phyloP scores from a whole-genome alignment of 2,888 invertebrate species.

The Meloe dianella region DNA sequence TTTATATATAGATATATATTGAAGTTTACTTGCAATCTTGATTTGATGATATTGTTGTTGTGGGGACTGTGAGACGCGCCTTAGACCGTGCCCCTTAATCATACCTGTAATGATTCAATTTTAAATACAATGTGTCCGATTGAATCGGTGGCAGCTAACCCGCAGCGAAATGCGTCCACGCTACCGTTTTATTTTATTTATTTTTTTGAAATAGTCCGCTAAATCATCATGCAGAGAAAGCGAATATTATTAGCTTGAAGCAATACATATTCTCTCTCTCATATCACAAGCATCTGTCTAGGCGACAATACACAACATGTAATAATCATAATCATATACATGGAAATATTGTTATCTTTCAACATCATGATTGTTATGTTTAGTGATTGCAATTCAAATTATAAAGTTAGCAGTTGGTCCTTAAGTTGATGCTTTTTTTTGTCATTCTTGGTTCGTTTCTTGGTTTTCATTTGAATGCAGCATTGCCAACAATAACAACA shows the following conservation, averaged over 20 bases:
- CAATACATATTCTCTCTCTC: slow-evolving; percentile 31
- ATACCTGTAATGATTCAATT: slow-evolving; percentile 42
- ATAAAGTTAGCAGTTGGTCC: slow-evolving; percentile 32
- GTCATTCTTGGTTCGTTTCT: too few relatives aligned
- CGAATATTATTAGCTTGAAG: slow-evolving; percentile 22
- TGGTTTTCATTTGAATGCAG: slow-evolving; percentile 15
- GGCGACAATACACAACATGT: slow-evolving; percentile 47
- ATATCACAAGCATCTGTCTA: slow-evolving; percentile 34
- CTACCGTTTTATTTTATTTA: slow-evolving; percentile 36
- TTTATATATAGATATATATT: not conserved
- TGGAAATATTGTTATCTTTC: slow-evolving; percentile 40
- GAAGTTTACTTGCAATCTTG: not conserved
- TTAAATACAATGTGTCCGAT: slow-evolving; percentile 43
- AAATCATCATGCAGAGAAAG: slow-evolving; percentile 30
- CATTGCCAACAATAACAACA: slow-evolving; percentile 4
- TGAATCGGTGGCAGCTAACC: slow-evolving; percentile 35
- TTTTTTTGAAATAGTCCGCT: not conserved
- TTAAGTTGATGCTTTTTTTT: too few relatives aligned
- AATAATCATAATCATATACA: slow-evolving; percentile 49
- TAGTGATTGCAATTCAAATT: slow-evolving; percentile 36
- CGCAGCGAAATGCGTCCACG: slow-evolving; percentile 37
- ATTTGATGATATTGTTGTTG: not conserved
- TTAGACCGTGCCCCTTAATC: slow-evolving; percentile 1
- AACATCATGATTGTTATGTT: slow-evolving; percentile 27
- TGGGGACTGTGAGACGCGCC: not conserved